These are phyloP conservation scores for Celastrina argiolus DNA, from an alignment of 2,888 invertebrate species.

Conservation along the genomic window DNA sequence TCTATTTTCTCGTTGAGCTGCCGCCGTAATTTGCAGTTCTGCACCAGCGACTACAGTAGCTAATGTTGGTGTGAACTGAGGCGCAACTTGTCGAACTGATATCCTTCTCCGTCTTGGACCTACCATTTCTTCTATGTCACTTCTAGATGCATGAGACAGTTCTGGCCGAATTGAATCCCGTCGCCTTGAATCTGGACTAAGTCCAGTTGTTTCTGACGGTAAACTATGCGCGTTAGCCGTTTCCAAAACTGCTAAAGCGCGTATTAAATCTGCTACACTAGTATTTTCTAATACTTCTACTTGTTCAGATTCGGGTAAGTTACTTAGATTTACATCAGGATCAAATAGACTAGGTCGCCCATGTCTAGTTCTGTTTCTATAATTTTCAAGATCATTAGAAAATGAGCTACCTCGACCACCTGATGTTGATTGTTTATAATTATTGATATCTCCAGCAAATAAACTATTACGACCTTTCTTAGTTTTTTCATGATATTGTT, in stretches of 20 bases:
- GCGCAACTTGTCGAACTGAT: slow-evolving; percentile 63
- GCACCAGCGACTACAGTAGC: slow-evolving; percentile 70
- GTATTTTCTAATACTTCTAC: slow-evolving; percentile 86
- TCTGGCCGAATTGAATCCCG: slow-evolving; percentile 62
- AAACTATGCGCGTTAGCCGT: slow-evolving; percentile 49
- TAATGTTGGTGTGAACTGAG: slow-evolving; percentile 66
- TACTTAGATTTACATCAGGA: slow-evolving; percentile 60
- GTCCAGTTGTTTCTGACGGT: slow-evolving; percentile 26
- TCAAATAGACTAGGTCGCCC: slow-evolving; percentile 70
- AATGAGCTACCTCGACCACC: slow-evolving; percentile 43
- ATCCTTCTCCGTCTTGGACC: slow-evolving; percentile 61
- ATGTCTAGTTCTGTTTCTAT: slow-evolving; percentile 58
- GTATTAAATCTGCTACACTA: slow-evolving; percentile 87
- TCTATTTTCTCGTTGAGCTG: slow-evolving; percentile 62
- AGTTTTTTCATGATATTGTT: slow-evolving; percentile 58
- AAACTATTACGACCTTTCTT: slow-evolving; percentile 52
- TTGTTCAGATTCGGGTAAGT: slow-evolving; percentile 64
- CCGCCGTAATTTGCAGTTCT: slow-evolving; percentile 64
- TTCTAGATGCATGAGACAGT: slow-evolving; percentile 47
- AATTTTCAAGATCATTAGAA: slow-evolving; percentile 57
- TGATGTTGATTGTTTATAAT: slow-evolving; percentile 43
- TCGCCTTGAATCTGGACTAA: slow-evolving; percentile 43
- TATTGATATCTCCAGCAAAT: slow-evolving; percentile 49
- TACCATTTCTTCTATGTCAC: slow-evolving; percentile 48
- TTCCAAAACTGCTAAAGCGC: slow-evolving; percentile 85